phyloP scores from a whole-genome alignment of 2,888 invertebrate species.

The Polietes domitor region DNA sequence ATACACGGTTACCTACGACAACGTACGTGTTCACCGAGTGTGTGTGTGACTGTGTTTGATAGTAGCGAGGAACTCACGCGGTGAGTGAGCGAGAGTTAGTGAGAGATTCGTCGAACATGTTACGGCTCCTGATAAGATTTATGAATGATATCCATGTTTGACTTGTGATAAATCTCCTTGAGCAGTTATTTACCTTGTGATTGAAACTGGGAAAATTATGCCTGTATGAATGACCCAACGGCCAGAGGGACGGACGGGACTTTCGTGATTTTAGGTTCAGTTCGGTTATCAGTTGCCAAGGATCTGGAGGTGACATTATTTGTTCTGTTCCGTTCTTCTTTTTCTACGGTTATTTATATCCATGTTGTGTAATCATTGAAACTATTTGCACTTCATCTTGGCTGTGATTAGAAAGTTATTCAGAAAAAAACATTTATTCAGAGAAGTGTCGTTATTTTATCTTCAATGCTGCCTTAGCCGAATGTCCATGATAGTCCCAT shows the following conservation, averaged over 20 bases:
- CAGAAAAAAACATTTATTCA: neutral
- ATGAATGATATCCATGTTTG: conserved; percentile 49
- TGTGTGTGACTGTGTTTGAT: neutral
- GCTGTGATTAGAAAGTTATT: conserved; percentile 31
- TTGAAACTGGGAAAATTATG: neutral
- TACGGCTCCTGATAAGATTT: conserved; percentile 27
- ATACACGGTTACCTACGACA: neutral
- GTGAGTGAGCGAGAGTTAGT: neutral
- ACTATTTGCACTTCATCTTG: conserved; percentile 43
- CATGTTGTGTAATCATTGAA: conserved; percentile 46
- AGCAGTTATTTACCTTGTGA: neutral
- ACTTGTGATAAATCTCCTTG: conserved; percentile 52
- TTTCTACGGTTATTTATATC: neutral
- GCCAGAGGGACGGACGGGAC: neutral
- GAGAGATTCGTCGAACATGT: neutral
- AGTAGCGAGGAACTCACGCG: neutral
- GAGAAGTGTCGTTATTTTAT: neutral
- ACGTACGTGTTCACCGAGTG: too few species aligned
- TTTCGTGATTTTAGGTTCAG: neutral
- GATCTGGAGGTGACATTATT: conserved; percentile 43
- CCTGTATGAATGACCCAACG: neutral
- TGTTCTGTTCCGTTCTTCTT: conserved; percentile 2
- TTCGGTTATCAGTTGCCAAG: conserved; percentile 54
- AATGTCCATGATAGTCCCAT: neutral
- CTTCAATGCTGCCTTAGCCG: neutral